phyloP scores from a whole-genome alignment of 1,140 invertebrate genomes.

The Himalopsyche phryganea region DNA sequence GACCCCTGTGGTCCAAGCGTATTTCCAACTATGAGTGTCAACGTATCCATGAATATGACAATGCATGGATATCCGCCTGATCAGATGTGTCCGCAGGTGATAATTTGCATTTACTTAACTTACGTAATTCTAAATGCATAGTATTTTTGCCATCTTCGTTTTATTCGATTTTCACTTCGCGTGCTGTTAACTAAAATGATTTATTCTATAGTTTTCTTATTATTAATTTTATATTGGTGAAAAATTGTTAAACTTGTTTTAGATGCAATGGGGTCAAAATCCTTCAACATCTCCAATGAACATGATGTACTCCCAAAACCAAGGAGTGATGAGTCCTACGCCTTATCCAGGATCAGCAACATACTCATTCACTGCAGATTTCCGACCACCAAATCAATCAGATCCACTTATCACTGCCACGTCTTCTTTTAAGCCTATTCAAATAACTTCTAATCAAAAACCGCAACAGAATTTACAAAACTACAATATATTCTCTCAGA shows the following conservation, averaged over 20 bases:
- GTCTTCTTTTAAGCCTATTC: constrained; percentile 49
- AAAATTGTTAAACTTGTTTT: too few relatives aligned
- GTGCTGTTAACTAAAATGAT: too few relatives aligned
- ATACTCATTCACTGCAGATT: constrained; percentile 77
- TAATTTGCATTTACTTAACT: not conserved
- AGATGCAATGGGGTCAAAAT: constrained; percentile 67
- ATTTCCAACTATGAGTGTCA: constrained; percentile 90
- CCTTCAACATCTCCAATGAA: constrained; percentile 54
- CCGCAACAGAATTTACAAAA: constrained; percentile 19
- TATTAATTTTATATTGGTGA: too few relatives aligned
- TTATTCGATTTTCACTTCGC: too few relatives aligned
- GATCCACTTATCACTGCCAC: constrained; percentile 49
- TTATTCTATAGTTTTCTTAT: too few relatives aligned
- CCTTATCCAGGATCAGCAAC: constrained; percentile 62
- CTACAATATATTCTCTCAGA: constrained; percentile 38
- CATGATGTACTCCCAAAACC: constrained; percentile 57
- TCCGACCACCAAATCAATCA: constrained; percentile 58
- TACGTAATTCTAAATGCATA: too few relatives aligned
- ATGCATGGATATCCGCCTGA: constrained; percentile 78
- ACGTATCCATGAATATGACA: constrained; percentile 97
- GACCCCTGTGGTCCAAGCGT: constrained; percentile 57
- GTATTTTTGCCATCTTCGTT: too few relatives aligned
- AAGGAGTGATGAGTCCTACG: constrained; percentile 58
- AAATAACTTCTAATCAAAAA: constrained; percentile 32
- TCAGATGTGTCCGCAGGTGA: constrained; percentile 60